A percentile compares a stretch with the other conserved stretches of the same genome.
phyloP scores from a whole-genome alignment of 2,113 vertebrate species.

The Sinosuthora webbiana region DNA sequence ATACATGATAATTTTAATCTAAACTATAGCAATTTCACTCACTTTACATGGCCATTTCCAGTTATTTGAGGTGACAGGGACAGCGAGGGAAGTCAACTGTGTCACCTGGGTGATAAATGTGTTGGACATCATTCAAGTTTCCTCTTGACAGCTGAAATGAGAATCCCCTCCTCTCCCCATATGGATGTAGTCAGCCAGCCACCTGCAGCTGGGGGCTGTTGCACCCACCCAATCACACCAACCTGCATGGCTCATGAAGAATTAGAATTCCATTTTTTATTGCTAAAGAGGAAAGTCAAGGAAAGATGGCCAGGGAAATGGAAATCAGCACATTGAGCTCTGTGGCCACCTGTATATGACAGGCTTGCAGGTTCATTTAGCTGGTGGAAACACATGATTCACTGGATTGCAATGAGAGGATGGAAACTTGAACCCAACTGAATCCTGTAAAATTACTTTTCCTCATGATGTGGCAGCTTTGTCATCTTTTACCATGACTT shows the following conservation, averaged over 20 bases:
- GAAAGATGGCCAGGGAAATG: not conserved
- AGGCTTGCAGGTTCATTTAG: constrained; percentile 8
- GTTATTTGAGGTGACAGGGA: not conserved
- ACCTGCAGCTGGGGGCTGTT: not conserved
- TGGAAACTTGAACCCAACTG: constrained; percentile 3
- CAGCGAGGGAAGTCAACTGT: not conserved
- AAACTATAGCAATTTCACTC: not conserved
- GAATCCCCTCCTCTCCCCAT: not conserved
- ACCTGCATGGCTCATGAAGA: not conserved
- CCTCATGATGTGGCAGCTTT: constrained; percentile 45
- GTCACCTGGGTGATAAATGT: not conserved
- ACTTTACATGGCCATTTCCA: not conserved
- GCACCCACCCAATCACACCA: not conserved
- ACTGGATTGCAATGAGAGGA: not conserved
- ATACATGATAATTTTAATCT: not conserved
- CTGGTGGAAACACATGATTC: not conserved
- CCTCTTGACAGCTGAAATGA: not conserved
- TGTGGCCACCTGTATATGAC: constrained; percentile 1
- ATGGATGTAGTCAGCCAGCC: not conserved
- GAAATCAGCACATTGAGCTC: not conserved
- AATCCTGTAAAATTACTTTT: constrained; percentile 55
- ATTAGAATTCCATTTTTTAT: not conserved
- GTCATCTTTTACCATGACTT: constrained; percentile 61
- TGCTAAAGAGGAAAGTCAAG: not conserved
- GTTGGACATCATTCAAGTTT: not conserved